Base-by-base conservation (phyloP, 2,797 vertebrate genomes). In the Hemibagrus guttatus region DNA sequence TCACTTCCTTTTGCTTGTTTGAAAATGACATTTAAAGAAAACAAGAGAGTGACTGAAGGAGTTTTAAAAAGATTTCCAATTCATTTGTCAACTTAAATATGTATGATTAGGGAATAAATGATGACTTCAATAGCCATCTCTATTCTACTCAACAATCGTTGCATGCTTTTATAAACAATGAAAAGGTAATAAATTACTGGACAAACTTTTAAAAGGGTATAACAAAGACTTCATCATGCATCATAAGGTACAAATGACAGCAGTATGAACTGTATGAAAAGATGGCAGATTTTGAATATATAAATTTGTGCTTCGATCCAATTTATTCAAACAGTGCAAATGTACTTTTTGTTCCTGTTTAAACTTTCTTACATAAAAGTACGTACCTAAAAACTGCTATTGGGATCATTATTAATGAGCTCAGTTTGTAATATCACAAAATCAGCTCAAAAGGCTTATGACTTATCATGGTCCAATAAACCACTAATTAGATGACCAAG, bases 401-500 rank as follows among this genome's bases (percentile, higher is more conserved):
- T 28, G 52, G 71, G 26, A 56, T n/a, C 8, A 31, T 39, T 35
- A 39, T 79, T 59, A 79, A 79, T 59, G 56, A 39, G 31, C 4
- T 23, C 21, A 79, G 19, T 80, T 61, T 42, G 56, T 61, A 80
- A 61, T 61, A 59, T 79, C 56, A 59, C 31, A 79, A 79, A 59
- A 79, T 59, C 56, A 59, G 28, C 75, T 79, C 28, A 58, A 79
- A 17, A 78, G 35, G 74, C 52, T 56, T 56, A 58, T 7, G 28
- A 28, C 8, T 21, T n/a, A 46, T 72, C 12, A n/a, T 28, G 19
- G n/a, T 54, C n/a, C 16, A 56, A 31, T 78, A 78, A 35, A 7
- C 52, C 28, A 31, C 52, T 31, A 56, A 78, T 35, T 58, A 35
- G 17, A 76, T 56, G 6, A 54, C 7, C n/a, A 14, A 7, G 35